Conservation (phyloP, 2,888 invertebrate species). For the Gastrophysa polygoni region DNA sequence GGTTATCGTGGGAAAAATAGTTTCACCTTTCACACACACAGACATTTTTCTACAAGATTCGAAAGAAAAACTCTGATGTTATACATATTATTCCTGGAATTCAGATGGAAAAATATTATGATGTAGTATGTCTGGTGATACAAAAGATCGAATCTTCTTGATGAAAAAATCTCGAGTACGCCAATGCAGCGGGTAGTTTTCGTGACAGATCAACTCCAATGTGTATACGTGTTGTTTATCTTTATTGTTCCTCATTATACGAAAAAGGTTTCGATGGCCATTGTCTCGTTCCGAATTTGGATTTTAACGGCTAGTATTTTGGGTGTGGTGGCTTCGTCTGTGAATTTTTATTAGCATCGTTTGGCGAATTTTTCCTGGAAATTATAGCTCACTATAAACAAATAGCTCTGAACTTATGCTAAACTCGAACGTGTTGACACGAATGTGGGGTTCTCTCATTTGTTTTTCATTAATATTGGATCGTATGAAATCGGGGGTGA, state of each 20-base stretch:
- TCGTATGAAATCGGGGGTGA: background rate
- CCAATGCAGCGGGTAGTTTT: no score
- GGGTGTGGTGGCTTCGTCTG: background rate
- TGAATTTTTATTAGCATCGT: background rate
- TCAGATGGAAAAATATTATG: no score
- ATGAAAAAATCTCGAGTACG: no score
- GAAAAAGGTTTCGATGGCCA: background rate
- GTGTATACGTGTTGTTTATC: constrained; percentile 22
- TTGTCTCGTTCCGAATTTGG: background rate
- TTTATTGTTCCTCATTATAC: constrained; percentile 20
- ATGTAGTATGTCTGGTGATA: no score
- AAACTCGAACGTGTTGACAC: background rate
- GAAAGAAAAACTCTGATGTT: no score
- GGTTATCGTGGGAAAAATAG: no score
- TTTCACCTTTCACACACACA: no score
- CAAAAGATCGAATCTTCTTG: no score
- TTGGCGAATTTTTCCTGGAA: background rate
- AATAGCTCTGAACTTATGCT: background rate
- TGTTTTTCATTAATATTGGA: background rate
- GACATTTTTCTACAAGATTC: no score
- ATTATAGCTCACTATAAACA: background rate
- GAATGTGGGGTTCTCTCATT: background rate
- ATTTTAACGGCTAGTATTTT: background rate
- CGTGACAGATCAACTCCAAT: no score
- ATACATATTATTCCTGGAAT: no score